A percentile compares a stretch with the other conserved stretches of the same genome.
These are phyloP conservation scores for Rhabdomys dilectus DNA, from an alignment of 2,113 vertebrate species.

Conservation along the genomic window DNA sequence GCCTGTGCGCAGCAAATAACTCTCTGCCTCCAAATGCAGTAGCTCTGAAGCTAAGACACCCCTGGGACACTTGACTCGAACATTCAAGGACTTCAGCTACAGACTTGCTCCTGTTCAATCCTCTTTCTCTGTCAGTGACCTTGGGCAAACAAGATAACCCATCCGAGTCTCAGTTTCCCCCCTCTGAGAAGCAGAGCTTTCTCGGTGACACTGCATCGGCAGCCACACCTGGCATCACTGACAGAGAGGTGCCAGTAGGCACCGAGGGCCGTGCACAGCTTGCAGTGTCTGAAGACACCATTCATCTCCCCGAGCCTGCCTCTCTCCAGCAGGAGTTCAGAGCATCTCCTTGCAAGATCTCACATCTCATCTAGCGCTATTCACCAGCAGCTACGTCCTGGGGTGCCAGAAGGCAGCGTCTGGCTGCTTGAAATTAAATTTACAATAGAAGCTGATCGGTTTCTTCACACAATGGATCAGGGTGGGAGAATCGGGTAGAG, in stretches of 20 bases:
- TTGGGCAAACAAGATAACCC: neutral
- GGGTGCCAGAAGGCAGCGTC: slow-evolving; percentile 79
- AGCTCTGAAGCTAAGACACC: neutral
- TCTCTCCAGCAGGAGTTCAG: slow-evolving; percentile 73
- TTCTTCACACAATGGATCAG: slow-evolving; percentile 76
- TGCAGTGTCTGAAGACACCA: slow-evolving; percentile 44
- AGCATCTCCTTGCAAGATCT: slow-evolving; percentile 79
- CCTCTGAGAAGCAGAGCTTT: neutral
- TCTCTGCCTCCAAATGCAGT: too few relatives aligned
- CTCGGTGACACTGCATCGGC: neutral
- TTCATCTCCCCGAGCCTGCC: slow-evolving; percentile 62
- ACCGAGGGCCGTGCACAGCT: neutral
- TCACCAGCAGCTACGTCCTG: slow-evolving; percentile 68
- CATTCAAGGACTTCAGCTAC: neutral
- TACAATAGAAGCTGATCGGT: slow-evolving; percentile 80
- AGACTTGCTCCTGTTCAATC: neutral
- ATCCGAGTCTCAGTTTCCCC: slow-evolving; percentile 50
- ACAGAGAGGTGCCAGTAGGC: slow-evolving; percentile 32
- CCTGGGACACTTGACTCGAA: neutral
- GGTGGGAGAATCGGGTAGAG: slow-evolving; percentile 51
- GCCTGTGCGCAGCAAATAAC: neutral
- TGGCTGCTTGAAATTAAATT: slow-evolving; percentile 83
- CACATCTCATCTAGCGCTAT: slow-evolving; percentile 80
- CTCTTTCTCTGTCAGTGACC: neutral
- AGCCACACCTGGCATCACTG: neutral